These are phyloP conservation scores for Argopecten irradians DNA, from an alignment of 1,140 invertebrate genomes.

Conservation along the genomic window DNA sequence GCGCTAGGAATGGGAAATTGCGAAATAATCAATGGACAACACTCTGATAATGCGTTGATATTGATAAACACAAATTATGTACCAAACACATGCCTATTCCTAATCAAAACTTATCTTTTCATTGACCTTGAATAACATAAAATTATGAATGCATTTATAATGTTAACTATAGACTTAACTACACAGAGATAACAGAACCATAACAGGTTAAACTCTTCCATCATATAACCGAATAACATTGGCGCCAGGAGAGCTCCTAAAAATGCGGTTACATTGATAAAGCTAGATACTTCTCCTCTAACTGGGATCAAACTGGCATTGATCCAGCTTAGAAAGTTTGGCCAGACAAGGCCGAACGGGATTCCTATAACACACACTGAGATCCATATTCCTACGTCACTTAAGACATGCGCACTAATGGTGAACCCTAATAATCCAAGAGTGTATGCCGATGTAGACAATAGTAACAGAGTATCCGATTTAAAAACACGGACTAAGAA, in stretches of 20 bases:
- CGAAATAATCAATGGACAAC: too few relatives aligned
- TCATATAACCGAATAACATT: slow-evolving; percentile 52
- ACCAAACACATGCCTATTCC: too few relatives aligned
- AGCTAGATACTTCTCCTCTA: slow-evolving; percentile 51
- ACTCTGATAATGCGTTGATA: too few relatives aligned
- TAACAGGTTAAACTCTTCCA: slow-evolving; percentile 55
- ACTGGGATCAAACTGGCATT: slow-evolving; percentile 54
- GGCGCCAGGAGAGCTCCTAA: slow-evolving; percentile 56
- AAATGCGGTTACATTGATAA: slow-evolving; percentile 55
- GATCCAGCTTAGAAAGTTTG: slow-evolving; percentile 55
- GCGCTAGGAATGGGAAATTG: too few relatives aligned
- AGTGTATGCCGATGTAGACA: slow-evolving; percentile 29
- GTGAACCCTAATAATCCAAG: slow-evolving; percentile 30
- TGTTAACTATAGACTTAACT: not conserved
- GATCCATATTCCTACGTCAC: slow-evolving; percentile 47
- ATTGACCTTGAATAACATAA: not conserved
- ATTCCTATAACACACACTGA: slow-evolving; percentile 43
- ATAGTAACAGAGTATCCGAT: slow-evolving; percentile 38
- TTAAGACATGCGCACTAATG: slow-evolving; percentile 19
- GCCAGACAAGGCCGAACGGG: slow-evolving; percentile 54
- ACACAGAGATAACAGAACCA: slow-evolving; percentile 55
- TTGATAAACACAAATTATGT: too few relatives aligned
- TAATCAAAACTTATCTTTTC: not conserved
- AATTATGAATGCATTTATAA: not conserved
- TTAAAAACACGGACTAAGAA: slow-evolving; percentile 41